Percentiles rank a stretch among this genome's conserved stretches.
Evolutionary conservation across 2,888 invertebrate species (phyloP).

Genomic region (Torymus auratus): DNA sequence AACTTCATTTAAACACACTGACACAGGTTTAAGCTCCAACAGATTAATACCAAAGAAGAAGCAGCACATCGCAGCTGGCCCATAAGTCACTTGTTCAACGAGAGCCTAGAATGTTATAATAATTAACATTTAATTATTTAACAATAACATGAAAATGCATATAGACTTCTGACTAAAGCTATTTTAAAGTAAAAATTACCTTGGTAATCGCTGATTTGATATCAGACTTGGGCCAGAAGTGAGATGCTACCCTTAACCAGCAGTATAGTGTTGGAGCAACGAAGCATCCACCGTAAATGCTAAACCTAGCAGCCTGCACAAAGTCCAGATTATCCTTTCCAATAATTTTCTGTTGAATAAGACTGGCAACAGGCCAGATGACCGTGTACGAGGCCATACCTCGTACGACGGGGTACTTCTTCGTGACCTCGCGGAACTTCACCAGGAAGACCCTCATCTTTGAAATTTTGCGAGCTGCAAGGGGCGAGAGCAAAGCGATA

Average conservation of each 20-base stretch:
- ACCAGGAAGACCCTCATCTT: slow-evolving; percentile 73
- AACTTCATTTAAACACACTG: slow-evolving; percentile 83
- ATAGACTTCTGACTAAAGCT: not conserved
- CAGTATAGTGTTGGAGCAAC: slow-evolving; percentile 89
- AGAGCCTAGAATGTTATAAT: slow-evolving; percentile 79
- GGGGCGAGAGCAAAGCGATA: too few species aligned
- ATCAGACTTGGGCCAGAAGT: slow-evolving; percentile 86
- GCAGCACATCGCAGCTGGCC: slow-evolving; percentile 86
- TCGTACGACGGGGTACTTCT: slow-evolving; percentile 78
- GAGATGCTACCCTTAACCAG: slow-evolving; percentile 87
- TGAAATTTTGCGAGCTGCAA: not conserved
- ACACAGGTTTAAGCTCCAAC: slow-evolving; percentile 83
- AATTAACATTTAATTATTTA: slow-evolving; percentile 31
- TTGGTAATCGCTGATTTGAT: slow-evolving; percentile 85
- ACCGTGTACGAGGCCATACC: slow-evolving; percentile 81
- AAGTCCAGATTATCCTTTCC: slow-evolving; percentile 73
- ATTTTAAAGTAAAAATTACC: slow-evolving; percentile 75
- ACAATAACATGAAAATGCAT: not conserved
- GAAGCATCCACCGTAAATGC: slow-evolving; percentile 88
- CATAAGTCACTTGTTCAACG: slow-evolving; percentile 86
- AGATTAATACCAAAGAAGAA: slow-evolving; percentile 88
- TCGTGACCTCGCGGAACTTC: slow-evolving; percentile 76
- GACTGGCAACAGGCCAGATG: slow-evolving; percentile 80
- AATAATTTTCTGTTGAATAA: slow-evolving; percentile 79
- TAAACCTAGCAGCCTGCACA: slow-evolving; percentile 83